These are phyloP conservation scores for Catharus fuscescens DNA, from an alignment of 2,113 vertebrate species.

Conservation along the genomic window DNA sequence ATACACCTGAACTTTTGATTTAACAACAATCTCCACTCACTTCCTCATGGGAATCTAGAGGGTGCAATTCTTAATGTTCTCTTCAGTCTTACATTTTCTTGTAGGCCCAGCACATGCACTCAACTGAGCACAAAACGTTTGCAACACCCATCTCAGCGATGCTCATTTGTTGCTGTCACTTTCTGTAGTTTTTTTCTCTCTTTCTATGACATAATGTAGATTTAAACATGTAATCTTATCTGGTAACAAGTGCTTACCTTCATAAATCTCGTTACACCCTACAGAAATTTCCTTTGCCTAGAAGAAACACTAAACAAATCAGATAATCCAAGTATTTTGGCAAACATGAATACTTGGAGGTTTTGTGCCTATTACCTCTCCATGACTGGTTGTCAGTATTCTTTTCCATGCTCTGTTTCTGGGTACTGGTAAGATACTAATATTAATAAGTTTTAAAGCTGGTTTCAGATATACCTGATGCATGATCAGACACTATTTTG, in stretches of 20 bases:
- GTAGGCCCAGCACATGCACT: background rate
- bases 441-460: background rate
- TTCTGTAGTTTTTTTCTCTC: background rate
- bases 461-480: background rate
- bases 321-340: background rate
- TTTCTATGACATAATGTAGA: background rate
- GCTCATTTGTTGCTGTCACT: background rate
- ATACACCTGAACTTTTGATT: background rate
- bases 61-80: constrained; percentile 11
- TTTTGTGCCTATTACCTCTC: background rate
- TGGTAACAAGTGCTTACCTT: background rate
- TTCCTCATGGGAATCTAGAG: background rate
- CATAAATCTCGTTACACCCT: background rate
- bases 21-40: background rate
- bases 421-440: background rate
- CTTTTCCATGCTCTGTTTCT: background rate
- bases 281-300: background rate
- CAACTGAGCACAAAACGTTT: background rate
- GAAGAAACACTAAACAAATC: background rate
- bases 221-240: background rate
- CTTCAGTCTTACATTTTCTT: background rate
- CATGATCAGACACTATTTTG: background rate
- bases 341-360: background rate
- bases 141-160: background rate
- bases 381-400: background rate